Evolutionary conservation across 2,888 invertebrate genomes (phyloP), one percentile per base, ranked within the genome.

Genomic region (Mythimna impura): DNA sequence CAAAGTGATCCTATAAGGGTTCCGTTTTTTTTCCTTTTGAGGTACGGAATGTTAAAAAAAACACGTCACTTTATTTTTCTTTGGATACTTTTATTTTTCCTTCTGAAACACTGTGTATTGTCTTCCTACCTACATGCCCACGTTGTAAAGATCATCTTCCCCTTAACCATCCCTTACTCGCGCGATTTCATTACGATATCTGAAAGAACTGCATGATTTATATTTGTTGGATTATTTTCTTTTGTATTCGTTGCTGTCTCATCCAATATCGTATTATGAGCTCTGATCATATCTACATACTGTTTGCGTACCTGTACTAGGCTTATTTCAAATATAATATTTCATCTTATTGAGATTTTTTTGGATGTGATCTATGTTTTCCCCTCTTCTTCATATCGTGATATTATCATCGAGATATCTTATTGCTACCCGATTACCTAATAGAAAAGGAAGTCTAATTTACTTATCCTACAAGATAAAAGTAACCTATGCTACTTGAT

Each of bases 131-230:
- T 20, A 34, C 1, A 0, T 74, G 5, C 5, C 0, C 12, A 2
- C 3, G 3, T 25, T 25, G 40, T 9, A 34, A n/a, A 60, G 3
- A 47, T 17, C 1, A 25, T 0, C 80, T 36, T 80, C 87, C 84
- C 88, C 86, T 88, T 87, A 86, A 86, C 71, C 81, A 76, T 81
- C 71, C 85, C 85, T 84, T 69, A 75, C 50, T 65, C 76, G 50
- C 66, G 87, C 91, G 93, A 94, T 94, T 93, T 94, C 93, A 94
- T 94, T 94, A 94, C 86, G 94, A 94, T 94, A 94, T 90, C 87
- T 76, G 71, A 70, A 86, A 82, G 85, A 89, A 86, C 83, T 82
- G 77, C 72, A 82, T 92, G 92, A 92, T 91, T 92, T 92, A 91
- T 92, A 87, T 89, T 86, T 86, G 83, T 82, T 75, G 82, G 73